Conservation (phyloP, 2,797 vertebrate species). For the Chiloscyllium punctatum region DNA sequence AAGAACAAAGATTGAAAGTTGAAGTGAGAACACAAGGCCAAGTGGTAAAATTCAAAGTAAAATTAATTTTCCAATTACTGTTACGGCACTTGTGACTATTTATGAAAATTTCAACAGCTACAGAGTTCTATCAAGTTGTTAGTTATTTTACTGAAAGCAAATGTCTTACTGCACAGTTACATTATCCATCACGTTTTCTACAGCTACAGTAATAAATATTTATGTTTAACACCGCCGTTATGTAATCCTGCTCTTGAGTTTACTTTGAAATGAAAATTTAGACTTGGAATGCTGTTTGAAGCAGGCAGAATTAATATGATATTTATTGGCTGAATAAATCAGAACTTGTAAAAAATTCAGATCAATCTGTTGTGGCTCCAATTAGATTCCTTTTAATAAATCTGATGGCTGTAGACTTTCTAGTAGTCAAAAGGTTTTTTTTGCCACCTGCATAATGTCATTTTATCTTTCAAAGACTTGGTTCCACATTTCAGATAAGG, state of each 20-base stretch:
- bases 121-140: neutral
- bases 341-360: neutral
- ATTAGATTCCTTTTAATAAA: neutral
- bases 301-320: neutral
- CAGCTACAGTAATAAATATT: conserved; percentile 6
- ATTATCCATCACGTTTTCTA: neutral
- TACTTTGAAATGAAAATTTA: neutral
- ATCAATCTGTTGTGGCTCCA: neutral
- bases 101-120: neutral
- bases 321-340: neutral
- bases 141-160: neutral
- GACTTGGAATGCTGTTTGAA: neutral
- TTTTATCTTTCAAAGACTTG: neutral
- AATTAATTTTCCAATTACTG: neutral
- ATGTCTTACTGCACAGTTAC: neutral
- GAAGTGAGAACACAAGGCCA: neutral
- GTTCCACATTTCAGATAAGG: neutral
- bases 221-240: neutral
- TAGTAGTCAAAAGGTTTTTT: neutral
- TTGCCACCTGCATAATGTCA: neutral
- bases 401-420: neutral
- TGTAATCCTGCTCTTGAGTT: neutral
- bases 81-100: neutral
- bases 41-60: conserved; percentile 6
- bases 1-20: neutral